Evolutionary conservation across 2,797 vertebrate genomes (phyloP).

Genomic region (Ambastaia sidthimunki): DNA sequence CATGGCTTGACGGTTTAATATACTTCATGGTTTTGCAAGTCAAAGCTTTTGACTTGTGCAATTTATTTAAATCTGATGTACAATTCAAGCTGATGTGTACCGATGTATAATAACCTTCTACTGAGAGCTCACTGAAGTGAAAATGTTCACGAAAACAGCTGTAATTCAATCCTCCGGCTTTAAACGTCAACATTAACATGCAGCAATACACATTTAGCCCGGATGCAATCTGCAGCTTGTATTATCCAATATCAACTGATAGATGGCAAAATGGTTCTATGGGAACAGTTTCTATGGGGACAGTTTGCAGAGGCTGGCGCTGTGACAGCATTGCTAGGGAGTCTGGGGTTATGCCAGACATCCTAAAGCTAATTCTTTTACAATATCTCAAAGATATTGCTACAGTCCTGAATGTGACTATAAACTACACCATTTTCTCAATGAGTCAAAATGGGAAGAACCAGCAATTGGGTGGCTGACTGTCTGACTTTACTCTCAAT

Average conservation of each 20-base stretch:
- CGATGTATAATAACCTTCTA: conserved; percentile 5
- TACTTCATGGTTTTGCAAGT: neutral
- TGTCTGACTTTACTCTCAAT: conserved; percentile 40
- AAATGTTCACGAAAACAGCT: conserved; percentile 4
- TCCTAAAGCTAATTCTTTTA: neutral
- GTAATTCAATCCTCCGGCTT: conserved; percentile 19
- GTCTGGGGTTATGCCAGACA: conserved; percentile 12
- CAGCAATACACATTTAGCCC: conserved; percentile 2
- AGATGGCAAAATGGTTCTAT: neutral
- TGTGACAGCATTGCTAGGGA: neutral
- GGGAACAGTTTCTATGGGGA: neutral
- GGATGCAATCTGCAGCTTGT: conserved; percentile 17
- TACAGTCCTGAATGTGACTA: neutral
- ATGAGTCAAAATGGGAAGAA: conserved; percentile 8
- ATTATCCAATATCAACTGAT: conserved; percentile 9
- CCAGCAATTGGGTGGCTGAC: neutral
- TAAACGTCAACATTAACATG: conserved; percentile 7
- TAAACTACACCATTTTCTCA: conserved; percentile 8
- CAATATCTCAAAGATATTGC: neutral
- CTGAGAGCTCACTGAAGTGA: conserved; percentile 11
- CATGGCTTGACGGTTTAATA: neutral
- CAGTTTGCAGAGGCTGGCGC: conserved; percentile 15
- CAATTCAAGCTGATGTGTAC: neutral
- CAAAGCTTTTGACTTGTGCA: neutral
- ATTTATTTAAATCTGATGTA: conserved; percentile 18